A percentile compares a stretch with the other conserved stretches of the same genome.
phyloP scores from a whole-genome alignment of 2,888 invertebrate species.

The Stratiomys singularior region DNA sequence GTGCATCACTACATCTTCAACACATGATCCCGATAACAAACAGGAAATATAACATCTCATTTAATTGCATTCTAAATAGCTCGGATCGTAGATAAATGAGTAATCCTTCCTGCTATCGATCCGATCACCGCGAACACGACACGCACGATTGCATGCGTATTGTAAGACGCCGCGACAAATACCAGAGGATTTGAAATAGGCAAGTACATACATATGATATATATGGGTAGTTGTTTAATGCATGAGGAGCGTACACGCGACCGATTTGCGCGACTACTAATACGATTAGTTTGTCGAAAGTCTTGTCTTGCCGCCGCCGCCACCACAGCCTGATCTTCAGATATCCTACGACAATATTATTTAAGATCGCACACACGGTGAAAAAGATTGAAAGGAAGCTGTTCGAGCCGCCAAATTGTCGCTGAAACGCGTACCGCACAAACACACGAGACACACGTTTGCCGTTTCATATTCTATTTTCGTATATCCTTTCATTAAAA shows the following conservation, averaged over 20 bases:
- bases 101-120: constrained; percentile 34
- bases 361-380: not conserved
- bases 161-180: constrained; percentile 11
- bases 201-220: not conserved
- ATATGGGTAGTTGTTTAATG: not conserved
- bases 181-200: not conserved
- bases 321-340: not conserved
- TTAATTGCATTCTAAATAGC: not conserved
- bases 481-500: constrained; percentile 43
- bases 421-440: constrained; percentile 29
- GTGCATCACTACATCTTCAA: not conserved
- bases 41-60: not conserved
- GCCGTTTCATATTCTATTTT: constrained; percentile 45
- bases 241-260: constrained; percentile 33
- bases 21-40: not conserved
- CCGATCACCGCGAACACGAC: constrained; percentile 16
- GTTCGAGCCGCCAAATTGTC: constrained; percentile 28
- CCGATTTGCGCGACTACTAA: constrained; percentile 32
- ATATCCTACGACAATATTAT: constrained; percentile 19
- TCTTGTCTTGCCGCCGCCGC: constrained; percentile 7
- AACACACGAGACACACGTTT: constrained; percentile 9
- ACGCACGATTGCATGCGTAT: constrained; percentile 1
- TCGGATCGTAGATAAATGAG: not conserved
- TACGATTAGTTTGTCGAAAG: constrained; percentile 10
- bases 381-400: constrained; percentile 41